phyloP scores from a whole-genome alignment of 2,113 vertebrate genomes.

The Cryptomyrus ogoouensis region DNA sequence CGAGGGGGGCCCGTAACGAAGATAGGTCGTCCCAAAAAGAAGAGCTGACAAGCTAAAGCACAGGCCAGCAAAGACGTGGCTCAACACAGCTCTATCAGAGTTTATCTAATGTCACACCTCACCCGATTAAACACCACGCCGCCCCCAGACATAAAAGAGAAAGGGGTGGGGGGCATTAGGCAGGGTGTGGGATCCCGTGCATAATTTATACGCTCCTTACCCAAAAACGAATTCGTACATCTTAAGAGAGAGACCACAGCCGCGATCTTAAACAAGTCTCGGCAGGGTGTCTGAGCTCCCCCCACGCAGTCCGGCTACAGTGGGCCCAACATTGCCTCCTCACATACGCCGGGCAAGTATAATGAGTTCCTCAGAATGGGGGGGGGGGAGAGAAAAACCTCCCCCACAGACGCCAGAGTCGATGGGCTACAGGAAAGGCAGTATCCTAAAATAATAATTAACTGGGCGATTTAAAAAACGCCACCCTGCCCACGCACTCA shows the following conservation, averaged over 20 bases:
- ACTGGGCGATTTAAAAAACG: conserved; percentile 32
- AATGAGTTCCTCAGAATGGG: conserved; percentile 20
- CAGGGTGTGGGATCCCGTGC: conserved; percentile 34
- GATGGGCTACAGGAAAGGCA: conserved; percentile 19
- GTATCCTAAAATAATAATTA: conserved; percentile 46
- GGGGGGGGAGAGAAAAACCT: not conserved
- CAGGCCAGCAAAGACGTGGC: not conserved
- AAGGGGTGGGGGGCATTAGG: conserved; percentile 30
- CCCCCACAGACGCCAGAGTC: conserved; percentile 1
- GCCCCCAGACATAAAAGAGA: conserved; percentile 16
- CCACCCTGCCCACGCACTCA: conserved; percentile 33
- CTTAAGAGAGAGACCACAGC: conserved; percentile 45
- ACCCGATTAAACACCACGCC: not conserved
- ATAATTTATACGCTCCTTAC: conserved; percentile 44
- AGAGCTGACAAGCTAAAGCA: not conserved
- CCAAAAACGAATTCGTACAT: conserved; percentile 40
- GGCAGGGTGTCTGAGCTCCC: conserved; percentile 35
- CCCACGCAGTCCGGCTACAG: conserved; percentile 24
- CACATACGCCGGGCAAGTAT: conserved; percentile 16
- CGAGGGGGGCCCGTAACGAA: not conserved
- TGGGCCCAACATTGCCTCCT: conserved; percentile 14
- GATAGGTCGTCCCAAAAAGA: conserved; percentile 9
- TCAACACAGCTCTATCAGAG: not conserved
- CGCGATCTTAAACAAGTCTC: conserved; percentile 40
- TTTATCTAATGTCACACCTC: not conserved